phyloP scores from a whole-genome alignment of 2,113 vertebrate genomes.

The Forbesichthys agassizii region DNA sequence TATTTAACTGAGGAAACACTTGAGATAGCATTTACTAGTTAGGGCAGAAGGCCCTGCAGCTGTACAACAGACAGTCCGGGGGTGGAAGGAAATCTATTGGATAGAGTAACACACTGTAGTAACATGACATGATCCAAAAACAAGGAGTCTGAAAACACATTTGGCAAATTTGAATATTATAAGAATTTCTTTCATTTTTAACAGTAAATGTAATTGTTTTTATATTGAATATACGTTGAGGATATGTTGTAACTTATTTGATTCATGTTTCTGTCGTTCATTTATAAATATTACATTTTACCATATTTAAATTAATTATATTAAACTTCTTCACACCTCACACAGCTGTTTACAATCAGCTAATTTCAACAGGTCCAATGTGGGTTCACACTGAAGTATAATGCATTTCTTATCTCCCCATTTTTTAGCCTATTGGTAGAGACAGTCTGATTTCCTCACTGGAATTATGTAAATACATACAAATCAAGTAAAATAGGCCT shows the following conservation, averaged over 20 bases:
- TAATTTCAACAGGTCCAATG: constrained; percentile 9
- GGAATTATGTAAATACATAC: background rate
- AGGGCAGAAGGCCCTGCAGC: background rate
- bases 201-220: background rate
- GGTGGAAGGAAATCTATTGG: constrained; percentile 35
- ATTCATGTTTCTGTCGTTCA: too few species aligned
- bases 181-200: background rate
- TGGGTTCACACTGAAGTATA: background rate
- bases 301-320: too few species aligned
- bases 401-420: background rate
- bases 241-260: too few species aligned
- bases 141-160: background rate
- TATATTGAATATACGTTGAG: too few species aligned
- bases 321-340: background rate
- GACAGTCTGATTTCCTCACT: background rate
- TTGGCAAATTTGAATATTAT: background rate
- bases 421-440: background rate
- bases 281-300: too few species aligned
- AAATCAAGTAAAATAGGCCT: too few species aligned
- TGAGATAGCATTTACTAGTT: background rate
- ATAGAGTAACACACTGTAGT: constrained; percentile 29
- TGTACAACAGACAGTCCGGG: background rate
- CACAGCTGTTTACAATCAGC: constrained; percentile 50
- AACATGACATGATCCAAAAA: constrained; percentile 13
- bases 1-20: background rate